phyloP scores from a whole-genome alignment of 2,113 vertebrate species.

The Callaeas wilsoni region DNA sequence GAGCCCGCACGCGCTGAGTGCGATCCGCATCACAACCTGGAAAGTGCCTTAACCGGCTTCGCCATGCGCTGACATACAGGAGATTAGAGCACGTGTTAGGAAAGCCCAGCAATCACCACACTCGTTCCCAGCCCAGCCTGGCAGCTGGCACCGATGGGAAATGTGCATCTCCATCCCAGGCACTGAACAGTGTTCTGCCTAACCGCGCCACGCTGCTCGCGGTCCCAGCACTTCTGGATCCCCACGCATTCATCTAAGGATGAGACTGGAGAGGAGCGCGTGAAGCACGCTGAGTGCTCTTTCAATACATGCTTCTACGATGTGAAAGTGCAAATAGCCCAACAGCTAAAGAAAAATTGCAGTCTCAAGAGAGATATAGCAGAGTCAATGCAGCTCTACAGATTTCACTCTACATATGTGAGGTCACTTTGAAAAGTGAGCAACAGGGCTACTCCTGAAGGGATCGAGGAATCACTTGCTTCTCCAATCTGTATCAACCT shows the following conservation, averaged over 20 bases:
- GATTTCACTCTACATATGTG: not conserved
- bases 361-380: not conserved
- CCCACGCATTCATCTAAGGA: rapidly evolving
- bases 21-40: rapidly evolving
- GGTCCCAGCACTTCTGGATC: not conserved
- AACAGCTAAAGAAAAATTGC: not conserved
- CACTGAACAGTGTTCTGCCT: not conserved
- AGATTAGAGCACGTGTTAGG: not conserved
- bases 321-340: not conserved
- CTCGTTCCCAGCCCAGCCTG: not conserved
- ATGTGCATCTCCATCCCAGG: rapidly evolving
- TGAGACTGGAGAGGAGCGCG: rapidly evolving
- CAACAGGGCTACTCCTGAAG: not conserved
- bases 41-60: not conserved
- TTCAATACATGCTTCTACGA: not conserved
- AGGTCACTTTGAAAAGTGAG: not conserved
- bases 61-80: not conserved
- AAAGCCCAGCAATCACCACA: not conserved
- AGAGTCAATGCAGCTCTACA: not conserved
- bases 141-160: not conserved
- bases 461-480: not conserved
- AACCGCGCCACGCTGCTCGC: not conserved
- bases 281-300: not conserved
- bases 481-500: not conserved
- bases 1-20: not conserved